Conservation (phyloP, 2,797 vertebrate species). For the Aphelocoma californica region DNA sequence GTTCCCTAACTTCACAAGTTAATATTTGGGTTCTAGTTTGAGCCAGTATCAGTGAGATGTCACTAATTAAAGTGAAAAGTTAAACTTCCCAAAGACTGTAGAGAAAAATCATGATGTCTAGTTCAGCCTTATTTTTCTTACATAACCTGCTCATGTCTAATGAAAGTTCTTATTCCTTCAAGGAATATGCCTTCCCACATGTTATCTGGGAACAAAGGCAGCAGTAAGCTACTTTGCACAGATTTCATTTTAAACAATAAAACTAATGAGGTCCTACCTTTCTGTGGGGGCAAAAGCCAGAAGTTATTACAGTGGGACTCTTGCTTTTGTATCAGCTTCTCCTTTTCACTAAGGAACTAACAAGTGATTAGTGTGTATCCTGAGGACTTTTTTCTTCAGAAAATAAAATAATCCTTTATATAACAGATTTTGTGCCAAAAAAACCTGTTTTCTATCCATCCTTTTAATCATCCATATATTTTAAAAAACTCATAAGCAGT, state of each 20-base stretch:
- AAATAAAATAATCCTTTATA: neutral
- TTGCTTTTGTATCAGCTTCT: constrained; percentile 8
- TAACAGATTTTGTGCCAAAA: neutral
- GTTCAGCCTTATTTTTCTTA: neutral
- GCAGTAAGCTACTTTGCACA: neutral
- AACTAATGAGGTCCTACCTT: neutral
- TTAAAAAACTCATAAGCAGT: neutral
- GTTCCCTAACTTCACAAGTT: neutral
- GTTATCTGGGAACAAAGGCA: neutral
- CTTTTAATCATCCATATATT: neutral
- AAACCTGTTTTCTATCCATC: neutral
- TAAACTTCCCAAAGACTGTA: neutral
- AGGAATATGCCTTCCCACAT: neutral
- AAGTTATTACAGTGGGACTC: neutral
- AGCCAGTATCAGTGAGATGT: neutral
- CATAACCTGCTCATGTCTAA: neutral
- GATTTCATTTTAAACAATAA: constrained; percentile 12
- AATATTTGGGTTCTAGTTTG: neutral
- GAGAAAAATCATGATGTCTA: neutral
- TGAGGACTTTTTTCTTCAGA: neutral
- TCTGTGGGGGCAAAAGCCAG: neutral
- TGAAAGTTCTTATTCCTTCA: neutral
- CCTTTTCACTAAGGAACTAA: neutral
- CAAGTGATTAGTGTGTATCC: neutral
- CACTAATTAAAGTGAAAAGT: neutral